These are phyloP conservation scores for Onthophagus sagittarius DNA, from an alignment of 2,888 invertebrate species.

Conservation along the genomic window DNA sequence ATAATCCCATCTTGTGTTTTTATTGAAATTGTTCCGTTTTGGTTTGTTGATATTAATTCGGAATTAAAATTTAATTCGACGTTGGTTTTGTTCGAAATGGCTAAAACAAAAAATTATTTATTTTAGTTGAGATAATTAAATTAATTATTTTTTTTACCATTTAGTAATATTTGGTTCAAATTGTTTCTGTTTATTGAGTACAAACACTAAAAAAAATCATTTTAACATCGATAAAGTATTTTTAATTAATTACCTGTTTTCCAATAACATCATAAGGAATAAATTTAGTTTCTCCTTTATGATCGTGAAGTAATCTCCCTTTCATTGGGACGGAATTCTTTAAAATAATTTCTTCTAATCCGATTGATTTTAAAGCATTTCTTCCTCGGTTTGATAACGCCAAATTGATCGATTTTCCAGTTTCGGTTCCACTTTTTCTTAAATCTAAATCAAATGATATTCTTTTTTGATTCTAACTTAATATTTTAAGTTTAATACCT, in stretches of 20 bases:
- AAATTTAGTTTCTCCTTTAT: slow-evolving; percentile 65
- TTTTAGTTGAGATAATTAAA: not conserved
- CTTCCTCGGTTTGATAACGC: slow-evolving; percentile 86
- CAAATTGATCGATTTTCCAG: slow-evolving; percentile 90
- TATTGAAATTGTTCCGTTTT: slow-evolving; percentile 66
- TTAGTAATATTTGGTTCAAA: slow-evolving; percentile 77
- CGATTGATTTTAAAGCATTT: slow-evolving; percentile 74
- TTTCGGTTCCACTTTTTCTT: slow-evolving; percentile 1
- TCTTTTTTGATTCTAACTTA: not conserved
- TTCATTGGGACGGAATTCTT: slow-evolving; percentile 85
- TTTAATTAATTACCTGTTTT: slow-evolving; percentile 57
- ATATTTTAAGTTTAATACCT: slow-evolving; percentile 53
- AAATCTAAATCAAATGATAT: slow-evolving; percentile 7
- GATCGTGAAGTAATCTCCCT: slow-evolving; percentile 82
- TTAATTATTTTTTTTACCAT: slow-evolving; percentile 56
- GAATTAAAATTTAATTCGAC: slow-evolving; percentile 78
- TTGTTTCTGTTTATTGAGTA: slow-evolving; percentile 89
- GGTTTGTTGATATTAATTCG: slow-evolving; percentile 62
- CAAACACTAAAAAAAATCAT: slow-evolving; percentile 68
- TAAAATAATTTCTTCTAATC: slow-evolving; percentile 67
- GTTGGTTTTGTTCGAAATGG: slow-evolving; percentile 74
- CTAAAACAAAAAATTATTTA: slow-evolving; percentile 50
- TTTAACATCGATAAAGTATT: too few relatives aligned
- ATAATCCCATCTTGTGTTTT: slow-evolving; percentile 54
- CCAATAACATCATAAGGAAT: slow-evolving; percentile 81